phyloP scores from a whole-genome alignment of 2,113 vertebrate genomes.

The Trogon surrucura region DNA sequence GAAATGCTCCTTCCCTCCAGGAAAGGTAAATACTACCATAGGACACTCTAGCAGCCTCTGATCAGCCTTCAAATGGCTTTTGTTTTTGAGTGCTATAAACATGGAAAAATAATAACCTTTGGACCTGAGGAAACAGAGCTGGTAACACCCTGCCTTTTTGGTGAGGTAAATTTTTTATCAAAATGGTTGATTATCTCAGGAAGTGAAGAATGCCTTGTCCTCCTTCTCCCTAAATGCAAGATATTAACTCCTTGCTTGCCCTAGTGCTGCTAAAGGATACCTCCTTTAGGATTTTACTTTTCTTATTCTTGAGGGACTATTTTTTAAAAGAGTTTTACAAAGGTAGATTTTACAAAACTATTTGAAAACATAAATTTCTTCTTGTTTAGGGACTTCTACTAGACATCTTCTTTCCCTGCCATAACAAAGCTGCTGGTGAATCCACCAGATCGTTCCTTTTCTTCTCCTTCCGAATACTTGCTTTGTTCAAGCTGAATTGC shows the following conservation, averaged over 20 bases:
- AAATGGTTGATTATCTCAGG: not conserved
- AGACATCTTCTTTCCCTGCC: not conserved
- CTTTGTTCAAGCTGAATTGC: not conserved
- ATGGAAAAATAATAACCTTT: not conserved
- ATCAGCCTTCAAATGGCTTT: not conserved
- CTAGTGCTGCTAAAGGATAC: not conserved
- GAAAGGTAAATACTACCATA: not conserved
- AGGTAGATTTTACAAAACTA: not conserved
- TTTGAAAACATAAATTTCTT: not conserved
- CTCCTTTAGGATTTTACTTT: not conserved
- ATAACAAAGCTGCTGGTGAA: not conserved
- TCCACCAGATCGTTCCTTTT: not conserved
- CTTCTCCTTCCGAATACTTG: not conserved
- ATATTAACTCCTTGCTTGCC: not conserved
- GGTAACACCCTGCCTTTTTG: not conserved
- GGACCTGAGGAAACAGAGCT: not conserved
- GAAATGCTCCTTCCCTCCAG: not conserved
- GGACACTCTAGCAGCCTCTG: not conserved
- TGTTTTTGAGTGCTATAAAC: not conserved
- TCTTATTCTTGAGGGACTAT: not conserved
- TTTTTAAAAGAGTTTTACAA: not conserved
- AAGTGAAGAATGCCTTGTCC: not conserved
- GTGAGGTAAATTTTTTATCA: not conserved
- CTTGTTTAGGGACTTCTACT: not conserved
- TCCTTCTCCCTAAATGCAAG: not conserved